phyloP scores from a whole-genome alignment of 2,888 invertebrate species.

The Eupithecia insigniata region DNA sequence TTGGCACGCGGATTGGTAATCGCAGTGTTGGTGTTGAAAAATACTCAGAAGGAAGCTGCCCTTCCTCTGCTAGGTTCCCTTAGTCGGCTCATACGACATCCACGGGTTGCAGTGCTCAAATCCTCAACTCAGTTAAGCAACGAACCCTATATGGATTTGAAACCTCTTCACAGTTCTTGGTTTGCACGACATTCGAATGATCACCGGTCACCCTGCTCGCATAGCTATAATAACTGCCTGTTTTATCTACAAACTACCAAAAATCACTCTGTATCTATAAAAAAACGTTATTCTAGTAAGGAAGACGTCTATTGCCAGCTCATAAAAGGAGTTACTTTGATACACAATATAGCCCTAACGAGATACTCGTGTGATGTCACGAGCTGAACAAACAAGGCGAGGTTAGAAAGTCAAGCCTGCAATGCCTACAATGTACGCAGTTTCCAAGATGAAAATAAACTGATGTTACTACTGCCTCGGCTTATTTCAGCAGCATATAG shows the following conservation, averaged over 20 bases:
- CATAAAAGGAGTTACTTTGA: constrained; percentile 29
- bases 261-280: neutral
- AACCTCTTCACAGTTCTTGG: neutral
- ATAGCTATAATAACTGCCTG: neutral
- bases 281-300: neutral
- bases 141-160: neutral
- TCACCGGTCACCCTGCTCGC: neutral
- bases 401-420: constrained; percentile 19
- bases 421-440: neutral
- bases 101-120: too few species aligned
- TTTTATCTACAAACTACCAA: neutral
- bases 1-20: too few species aligned
- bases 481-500: neutral
- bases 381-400: constrained; percentile 46
- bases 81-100: too few species aligned
- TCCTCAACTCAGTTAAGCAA: too few species aligned
- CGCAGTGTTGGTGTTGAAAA: too few species aligned
- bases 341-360: constrained; percentile 39
- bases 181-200: neutral
- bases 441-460: constrained; percentile 14
- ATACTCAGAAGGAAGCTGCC: too few species aligned
- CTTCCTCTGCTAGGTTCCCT: too few species aligned
- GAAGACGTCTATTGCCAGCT: constrained; percentile 8
- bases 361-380: constrained; percentile 31
- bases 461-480: neutral